Percentiles rank a stretch among this genome's conserved stretches.
Evolutionary conservation across 2,113 vertebrate genomes (phyloP).

Genomic region (Semicossyphus pulcher): DNA sequence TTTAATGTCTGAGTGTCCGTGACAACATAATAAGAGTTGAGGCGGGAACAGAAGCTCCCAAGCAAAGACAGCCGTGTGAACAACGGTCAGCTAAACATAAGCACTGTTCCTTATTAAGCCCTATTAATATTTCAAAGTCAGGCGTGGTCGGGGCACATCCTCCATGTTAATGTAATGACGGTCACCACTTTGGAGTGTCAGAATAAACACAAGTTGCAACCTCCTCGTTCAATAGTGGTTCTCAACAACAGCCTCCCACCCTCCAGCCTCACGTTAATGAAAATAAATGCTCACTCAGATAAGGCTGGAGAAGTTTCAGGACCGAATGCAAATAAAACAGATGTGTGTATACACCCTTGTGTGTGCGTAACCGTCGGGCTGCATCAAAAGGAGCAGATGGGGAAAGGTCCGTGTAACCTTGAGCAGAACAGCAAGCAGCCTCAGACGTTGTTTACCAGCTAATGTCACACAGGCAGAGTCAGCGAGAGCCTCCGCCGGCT

Average conservation of each 20-base stretch:
- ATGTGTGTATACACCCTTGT: conserved; percentile 7
- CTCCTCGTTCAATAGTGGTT: not conserved
- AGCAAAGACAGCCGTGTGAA: no score
- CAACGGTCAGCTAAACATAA: conserved; percentile 19
- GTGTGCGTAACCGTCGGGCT: not conserved
- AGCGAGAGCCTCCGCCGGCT: not conserved
- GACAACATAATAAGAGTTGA: no score
- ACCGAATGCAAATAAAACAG: conserved; percentile 35
- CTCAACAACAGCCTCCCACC: not conserved
- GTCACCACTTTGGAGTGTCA: not conserved
- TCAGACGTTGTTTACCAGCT: conserved; percentile 30
- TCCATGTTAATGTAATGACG: conserved; percentile 29
- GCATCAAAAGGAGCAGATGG: conserved; percentile 29
- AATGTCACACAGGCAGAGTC: conserved; percentile 6
- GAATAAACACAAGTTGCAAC: not conserved
- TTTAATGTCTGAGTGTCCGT: no score
- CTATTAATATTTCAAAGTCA: conserved; percentile 37
- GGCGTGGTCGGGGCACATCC: conserved; percentile 1
- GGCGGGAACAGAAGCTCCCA: no score
- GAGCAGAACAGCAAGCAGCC: conserved; percentile 11
- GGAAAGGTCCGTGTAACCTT: conserved; percentile 43
- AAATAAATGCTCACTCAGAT: not conserved
- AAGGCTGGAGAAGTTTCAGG: not conserved
- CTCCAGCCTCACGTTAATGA: not conserved
- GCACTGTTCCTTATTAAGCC: conserved; percentile 39